Evolutionary conservation across 2,113 vertebrate genomes (phyloP).

Genomic region (Geococcyx californianus): DNA sequence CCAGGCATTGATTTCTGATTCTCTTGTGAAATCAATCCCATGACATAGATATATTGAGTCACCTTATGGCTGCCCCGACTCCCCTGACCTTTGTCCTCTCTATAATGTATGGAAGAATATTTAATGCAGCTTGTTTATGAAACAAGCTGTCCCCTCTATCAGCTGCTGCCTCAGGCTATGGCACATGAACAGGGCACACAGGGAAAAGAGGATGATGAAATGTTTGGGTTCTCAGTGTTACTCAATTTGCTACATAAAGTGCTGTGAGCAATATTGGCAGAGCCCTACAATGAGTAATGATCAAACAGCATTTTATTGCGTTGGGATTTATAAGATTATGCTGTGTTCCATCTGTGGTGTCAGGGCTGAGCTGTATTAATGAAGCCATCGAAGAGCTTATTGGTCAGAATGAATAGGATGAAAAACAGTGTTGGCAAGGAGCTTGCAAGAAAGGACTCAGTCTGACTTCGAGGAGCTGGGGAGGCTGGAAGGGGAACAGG

Average conservation of each 20-base stretch:
- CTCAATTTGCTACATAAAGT: background rate
- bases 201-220: background rate
- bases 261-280: background rate
- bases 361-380: background rate
- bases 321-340: background rate
- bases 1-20: constrained; percentile 66
- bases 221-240: background rate
- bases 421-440: background rate
- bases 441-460: background rate
- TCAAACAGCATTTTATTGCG: background rate
- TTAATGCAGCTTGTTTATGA: constrained; percentile 58
- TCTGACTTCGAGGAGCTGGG: background rate
- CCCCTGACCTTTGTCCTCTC: constrained; percentile 63
- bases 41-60: constrained; percentile 72
- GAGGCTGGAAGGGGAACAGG: background rate
- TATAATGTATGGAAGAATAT: constrained; percentile 58
- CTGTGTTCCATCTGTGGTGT: background rate
- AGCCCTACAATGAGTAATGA: background rate
- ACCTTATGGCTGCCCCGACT: constrained; percentile 44
- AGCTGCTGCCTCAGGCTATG: background rate
- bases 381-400: background rate
- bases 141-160: background rate
- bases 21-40: constrained; percentile 49
- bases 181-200: background rate
- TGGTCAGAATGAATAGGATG: background rate